Conservation (phyloP, 1,140 invertebrate genomes). For the Caenorhabditis tropicalis region DNA sequence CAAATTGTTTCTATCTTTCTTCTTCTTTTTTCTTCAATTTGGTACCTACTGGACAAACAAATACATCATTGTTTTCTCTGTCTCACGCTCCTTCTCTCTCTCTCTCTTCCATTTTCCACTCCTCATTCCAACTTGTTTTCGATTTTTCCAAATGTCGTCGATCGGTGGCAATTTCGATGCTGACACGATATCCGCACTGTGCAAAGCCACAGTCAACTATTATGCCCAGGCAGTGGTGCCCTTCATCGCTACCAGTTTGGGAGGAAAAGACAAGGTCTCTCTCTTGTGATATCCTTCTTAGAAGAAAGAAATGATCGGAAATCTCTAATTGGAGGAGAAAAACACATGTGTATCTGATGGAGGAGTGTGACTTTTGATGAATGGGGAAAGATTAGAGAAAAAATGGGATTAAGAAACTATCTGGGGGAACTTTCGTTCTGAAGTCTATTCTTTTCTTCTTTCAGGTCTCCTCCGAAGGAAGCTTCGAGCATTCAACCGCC, state of each 20-base stretch:
- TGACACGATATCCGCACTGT: conserved; percentile 5
- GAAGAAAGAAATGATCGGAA: not conserved
- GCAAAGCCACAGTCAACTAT: conserved; percentile 17
- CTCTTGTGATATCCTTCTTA: not conserved
- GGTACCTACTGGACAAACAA: not conserved
- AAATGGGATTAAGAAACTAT: too few species aligned
- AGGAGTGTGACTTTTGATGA: not conserved
- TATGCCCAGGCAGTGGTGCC: conserved; percentile 24
- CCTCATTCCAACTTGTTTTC: not conserved
- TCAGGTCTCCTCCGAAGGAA: conserved; percentile 44
- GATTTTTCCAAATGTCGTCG: not conserved
- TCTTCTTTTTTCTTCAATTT: not conserved
- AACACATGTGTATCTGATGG: not conserved
- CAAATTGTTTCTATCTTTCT: not conserved
- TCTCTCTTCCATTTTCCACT: not conserved
- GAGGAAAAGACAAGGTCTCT: conserved; percentile 14
- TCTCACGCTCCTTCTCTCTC: not conserved
- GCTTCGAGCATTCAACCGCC: conserved; percentile 19
- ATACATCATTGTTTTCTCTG: not conserved
- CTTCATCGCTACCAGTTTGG: not conserved
- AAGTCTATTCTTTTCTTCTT: not conserved
- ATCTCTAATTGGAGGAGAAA: conserved; percentile 1
- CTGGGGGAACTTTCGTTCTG: too few species aligned
- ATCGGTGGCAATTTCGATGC: conserved; percentile 28
- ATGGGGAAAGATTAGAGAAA: not conserved